phyloP scores from a whole-genome alignment of 2,797 vertebrate genomes.

The Percopsis omiscomaycus region DNA sequence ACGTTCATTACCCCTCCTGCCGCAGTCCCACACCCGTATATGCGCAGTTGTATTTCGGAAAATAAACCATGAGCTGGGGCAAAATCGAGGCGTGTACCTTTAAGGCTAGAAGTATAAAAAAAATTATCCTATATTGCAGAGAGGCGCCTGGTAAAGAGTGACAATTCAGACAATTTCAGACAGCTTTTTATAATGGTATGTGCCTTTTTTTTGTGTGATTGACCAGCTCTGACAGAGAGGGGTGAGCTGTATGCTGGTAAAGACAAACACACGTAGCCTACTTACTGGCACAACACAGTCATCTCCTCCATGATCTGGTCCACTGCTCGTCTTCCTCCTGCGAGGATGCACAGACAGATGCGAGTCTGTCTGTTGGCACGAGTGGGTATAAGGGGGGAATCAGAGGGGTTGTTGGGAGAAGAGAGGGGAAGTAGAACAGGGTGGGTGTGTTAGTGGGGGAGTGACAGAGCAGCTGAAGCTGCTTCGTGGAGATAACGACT shows the following conservation, averaged over 20 bases:
- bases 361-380: neutral
- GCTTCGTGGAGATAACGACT: conserved; percentile 69
- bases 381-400: neutral
- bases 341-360: neutral
- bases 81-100: no score
- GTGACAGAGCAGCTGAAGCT: conserved; percentile 62
- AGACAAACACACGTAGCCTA: conserved; percentile 35
- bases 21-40: no score
- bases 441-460: conserved; percentile 32
- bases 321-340: conserved; percentile 10
- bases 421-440: conserved; percentile 60
- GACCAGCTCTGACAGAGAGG: no score
- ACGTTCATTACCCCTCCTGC: no score
- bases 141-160: no score
- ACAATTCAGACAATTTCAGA: no score
- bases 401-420: neutral
- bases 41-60: no score
- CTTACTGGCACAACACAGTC: conserved; percentile 70
- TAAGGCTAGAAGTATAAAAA: no score
- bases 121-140: no score
- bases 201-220: no score
- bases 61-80: no score
- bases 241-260: conserved; percentile 4
- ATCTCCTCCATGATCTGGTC: conserved; percentile 59
- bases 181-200: no score